These are phyloP conservation scores for Neelides folsomi DNA, from an alignment of 2,888 invertebrate species.

Conservation along the genomic window DNA sequence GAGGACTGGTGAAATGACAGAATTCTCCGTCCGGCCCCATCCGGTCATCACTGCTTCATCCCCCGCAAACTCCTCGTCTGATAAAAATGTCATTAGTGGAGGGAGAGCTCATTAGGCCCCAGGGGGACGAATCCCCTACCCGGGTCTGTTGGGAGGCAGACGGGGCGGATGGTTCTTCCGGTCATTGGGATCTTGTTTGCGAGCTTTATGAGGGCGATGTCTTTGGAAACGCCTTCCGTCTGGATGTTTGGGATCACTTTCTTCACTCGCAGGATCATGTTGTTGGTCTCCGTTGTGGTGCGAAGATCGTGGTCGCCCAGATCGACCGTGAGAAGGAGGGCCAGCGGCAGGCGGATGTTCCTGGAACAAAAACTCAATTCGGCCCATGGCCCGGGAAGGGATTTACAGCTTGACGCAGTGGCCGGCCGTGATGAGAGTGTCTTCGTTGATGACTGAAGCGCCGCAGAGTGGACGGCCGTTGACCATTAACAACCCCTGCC, in stretches of 20 bases:
- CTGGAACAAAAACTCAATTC: constrained; percentile 4
- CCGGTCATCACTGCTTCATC: constrained; percentile 19
- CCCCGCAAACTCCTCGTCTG: constrained; percentile 18
- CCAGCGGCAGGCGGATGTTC: constrained; percentile 18
- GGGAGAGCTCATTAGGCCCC: too few species aligned
- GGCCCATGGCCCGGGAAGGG: neutral
- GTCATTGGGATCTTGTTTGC: constrained; percentile 15
- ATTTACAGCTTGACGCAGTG: constrained; percentile 28
- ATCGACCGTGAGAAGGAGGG: constrained; percentile 21
- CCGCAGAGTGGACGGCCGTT: constrained; percentile 27
- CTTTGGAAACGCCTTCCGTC: constrained; percentile 13
- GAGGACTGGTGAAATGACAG: constrained; percentile 25
- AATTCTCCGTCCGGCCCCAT: constrained; percentile 29
- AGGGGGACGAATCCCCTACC: constrained; percentile 5
- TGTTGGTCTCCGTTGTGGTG: constrained; percentile 17
- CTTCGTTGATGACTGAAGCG: constrained; percentile 19
- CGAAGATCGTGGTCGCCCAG: constrained; percentile 28
- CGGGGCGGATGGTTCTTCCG: constrained; percentile 18
- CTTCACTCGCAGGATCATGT: constrained; percentile 16
- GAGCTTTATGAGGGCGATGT: constrained; percentile 25
- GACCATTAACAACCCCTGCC: constrained; percentile 24
- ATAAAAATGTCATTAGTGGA: neutral
- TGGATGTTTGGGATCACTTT: constrained; percentile 23
- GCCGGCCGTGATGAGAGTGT: constrained; percentile 19
- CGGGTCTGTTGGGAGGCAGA: constrained; percentile 21